Evolutionary conservation across 92 coral and sea anemone species (phyloP), one percentile per base, ranked within the genome.

Genomic region (Nematostella vectensis): DNA sequence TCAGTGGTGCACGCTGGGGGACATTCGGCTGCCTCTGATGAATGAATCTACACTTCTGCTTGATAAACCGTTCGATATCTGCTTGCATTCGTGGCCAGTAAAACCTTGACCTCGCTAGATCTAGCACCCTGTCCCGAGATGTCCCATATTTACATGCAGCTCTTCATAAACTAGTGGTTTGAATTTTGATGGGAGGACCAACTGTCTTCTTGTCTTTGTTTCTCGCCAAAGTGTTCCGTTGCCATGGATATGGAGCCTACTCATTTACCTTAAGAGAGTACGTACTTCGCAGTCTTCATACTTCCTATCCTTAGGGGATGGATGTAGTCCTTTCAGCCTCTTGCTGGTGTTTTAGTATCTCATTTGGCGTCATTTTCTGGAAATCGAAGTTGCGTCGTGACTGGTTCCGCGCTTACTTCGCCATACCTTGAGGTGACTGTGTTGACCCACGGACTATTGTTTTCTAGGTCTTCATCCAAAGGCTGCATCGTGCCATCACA

Each of bases 1-100:
- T 25, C 56, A 74, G 16, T 39, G 80, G 74, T 0, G 74, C 80
- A 19, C 51, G 51, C 23, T 11, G 4, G 4, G 4, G 9, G 21
- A 19, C 18, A 11, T 8, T 11, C 4, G 51, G 51, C 18, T 45
- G 12, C 51, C 18, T 45, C 51, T 45, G 51, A 10, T 45, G 51
- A 17, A 45, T 45, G 18, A 11, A 45, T 19, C 51, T 8, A 17
- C 21, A 45, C 4, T 11, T 45, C 51, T 17, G 9, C 51, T 45
- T 45, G 4, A 45, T 17, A 19, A 45, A 45, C 4, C 18, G 21
- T 19, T 45, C 51, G 23, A 45, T 45, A 19, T 45, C 51, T 45
- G 51, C 4, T 22, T 45, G 51, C 51, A 45, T 45, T 17, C 51
- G 9, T 45, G 51, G 51, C 51, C 51, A 45, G 21, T 45, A 45